These are phyloP conservation scores for Lophotis ruficrista DNA, from an alignment of 2,113 vertebrate species.

Conservation along the genomic window DNA sequence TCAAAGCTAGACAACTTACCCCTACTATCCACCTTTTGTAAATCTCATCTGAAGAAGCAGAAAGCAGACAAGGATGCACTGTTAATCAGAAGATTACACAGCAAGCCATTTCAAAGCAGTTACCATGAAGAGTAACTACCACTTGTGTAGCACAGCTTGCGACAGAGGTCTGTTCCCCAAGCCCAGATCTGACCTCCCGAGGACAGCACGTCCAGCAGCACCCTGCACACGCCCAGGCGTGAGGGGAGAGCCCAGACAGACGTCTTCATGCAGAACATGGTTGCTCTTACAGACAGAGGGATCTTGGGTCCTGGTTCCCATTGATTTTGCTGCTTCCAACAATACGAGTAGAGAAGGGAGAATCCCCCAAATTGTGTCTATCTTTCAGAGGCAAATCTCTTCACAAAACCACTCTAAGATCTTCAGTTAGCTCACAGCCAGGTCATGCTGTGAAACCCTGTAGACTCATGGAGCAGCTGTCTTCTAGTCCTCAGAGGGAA, in stretches of 20 bases:
- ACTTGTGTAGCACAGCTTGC: neutral
- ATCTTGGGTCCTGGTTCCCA: neutral
- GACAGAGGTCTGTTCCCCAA: neutral
- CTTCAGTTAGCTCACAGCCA: neutral
- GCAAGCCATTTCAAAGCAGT: neutral
- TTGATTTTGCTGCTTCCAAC: neutral
- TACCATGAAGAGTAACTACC: neutral
- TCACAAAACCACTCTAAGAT: neutral
- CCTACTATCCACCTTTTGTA: neutral
- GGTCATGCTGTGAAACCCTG: neutral
- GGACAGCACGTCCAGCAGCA: neutral
- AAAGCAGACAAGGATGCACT: neutral
- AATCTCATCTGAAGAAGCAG: neutral
- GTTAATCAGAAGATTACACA: neutral
- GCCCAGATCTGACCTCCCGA: neutral
- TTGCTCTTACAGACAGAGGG: neutral
- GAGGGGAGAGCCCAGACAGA: neutral
- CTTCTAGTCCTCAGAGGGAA: neutral
- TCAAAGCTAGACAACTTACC: neutral
- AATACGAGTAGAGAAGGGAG: neutral
- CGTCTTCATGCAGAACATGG: neutral
- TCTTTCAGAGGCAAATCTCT: neutral
- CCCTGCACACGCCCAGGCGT: fast-evolving
- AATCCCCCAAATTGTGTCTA: neutral
- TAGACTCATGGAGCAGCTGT: neutral